Conservation (phyloP, 1,140 invertebrate species). For the Leptinotarsa texana region DNA sequence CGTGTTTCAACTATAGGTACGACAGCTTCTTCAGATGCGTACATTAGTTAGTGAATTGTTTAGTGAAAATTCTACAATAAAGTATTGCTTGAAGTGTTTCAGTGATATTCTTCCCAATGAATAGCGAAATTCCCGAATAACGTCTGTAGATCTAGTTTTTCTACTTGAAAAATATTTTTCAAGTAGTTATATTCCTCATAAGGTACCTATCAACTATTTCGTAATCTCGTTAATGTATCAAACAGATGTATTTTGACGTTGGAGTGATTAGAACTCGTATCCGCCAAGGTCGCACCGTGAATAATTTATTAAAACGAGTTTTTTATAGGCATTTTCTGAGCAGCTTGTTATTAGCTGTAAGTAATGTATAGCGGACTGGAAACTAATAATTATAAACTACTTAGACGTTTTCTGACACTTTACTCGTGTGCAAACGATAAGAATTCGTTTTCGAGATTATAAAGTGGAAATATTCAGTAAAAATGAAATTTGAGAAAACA, state of each 20-base stretch:
- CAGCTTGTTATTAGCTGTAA: constrained; percentile 40
- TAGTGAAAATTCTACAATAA: no score
- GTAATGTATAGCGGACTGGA: constrained; percentile 31
- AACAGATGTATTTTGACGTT: constrained; percentile 21
- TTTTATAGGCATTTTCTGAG: constrained; percentile 18
- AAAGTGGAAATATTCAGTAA: background rate
- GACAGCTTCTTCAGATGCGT: no score
- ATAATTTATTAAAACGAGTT: constrained; percentile 32
- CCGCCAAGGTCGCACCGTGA: constrained; percentile 14
- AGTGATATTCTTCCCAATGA: no score
- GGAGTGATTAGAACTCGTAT: constrained; percentile 18
- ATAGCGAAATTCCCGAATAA: no score
- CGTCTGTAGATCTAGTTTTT: no score
- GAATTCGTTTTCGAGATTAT: background rate
- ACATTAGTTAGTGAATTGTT: no score
- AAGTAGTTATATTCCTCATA: background rate
- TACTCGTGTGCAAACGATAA: constrained; percentile 30
- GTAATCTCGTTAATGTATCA: constrained; percentile 17
- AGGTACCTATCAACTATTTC: background rate
- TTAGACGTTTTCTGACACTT: constrained; percentile 43
- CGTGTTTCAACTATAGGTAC: no score
- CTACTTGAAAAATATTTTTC: no score
- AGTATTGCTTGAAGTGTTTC: no score
- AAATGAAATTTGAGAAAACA: no score
- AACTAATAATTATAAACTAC: constrained; percentile 44